A percentile compares a stretch with the other conserved stretches of the same genome.
Evolutionary conservation across 2,113 vertebrate genomes (phyloP).

Genomic region (Thinocorus orbignyianus): DNA sequence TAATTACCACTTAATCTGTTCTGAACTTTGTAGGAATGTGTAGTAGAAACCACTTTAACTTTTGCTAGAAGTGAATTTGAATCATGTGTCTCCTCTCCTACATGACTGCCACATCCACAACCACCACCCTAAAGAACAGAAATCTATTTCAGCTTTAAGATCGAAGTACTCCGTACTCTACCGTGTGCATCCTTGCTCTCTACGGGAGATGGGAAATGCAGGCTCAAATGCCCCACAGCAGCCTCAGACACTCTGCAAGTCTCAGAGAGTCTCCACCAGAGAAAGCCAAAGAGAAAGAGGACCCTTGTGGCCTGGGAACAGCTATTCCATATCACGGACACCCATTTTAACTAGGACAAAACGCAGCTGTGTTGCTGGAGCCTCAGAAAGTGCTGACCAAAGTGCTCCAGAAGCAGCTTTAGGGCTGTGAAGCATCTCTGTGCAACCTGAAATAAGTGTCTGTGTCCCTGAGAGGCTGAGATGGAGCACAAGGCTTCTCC

Average conservation of each 20-base stretch:
- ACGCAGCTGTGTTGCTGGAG: background rate
- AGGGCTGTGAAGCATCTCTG: background rate
- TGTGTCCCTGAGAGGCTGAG: background rate
- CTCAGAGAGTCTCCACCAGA: background rate
- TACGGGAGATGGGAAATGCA: background rate
- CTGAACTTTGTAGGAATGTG: slow-evolving; percentile 34
- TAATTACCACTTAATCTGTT: slow-evolving; percentile 23
- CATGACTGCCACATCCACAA: background rate
- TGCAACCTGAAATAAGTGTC: background rate
- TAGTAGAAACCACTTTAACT: slow-evolving; percentile 4
- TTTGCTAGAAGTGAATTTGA: background rate
- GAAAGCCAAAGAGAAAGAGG: background rate
- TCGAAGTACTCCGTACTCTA: background rate
- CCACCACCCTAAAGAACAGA: background rate
- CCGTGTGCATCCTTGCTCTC: too few species aligned
- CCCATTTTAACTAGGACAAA: background rate
- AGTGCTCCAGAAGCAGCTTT: background rate
- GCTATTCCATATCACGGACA: background rate
- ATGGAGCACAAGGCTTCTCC: background rate
- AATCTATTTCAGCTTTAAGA: background rate
- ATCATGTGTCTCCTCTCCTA: background rate
- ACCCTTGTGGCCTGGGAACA: background rate
- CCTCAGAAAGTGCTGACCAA: background rate
- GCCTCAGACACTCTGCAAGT: background rate
- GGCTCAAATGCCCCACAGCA: background rate